A percentile compares a stretch with the other conserved stretches of the same genome.
These are phyloP conservation scores for Benthosema pterotum DNA, from an alignment of 2,797 vertebrate genomes.

Conservation along the genomic window DNA sequence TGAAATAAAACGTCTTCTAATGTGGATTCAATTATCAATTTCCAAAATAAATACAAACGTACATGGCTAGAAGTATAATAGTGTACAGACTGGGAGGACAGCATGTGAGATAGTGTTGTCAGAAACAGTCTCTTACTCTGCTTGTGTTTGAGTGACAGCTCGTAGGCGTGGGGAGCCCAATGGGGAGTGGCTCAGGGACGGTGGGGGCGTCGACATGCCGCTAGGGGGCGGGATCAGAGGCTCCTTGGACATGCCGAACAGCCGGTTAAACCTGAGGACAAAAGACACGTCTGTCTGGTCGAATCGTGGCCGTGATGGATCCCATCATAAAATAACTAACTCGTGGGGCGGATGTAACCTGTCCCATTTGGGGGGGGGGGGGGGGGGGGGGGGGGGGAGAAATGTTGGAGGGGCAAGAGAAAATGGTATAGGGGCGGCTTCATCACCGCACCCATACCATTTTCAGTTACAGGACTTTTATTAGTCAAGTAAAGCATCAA, in stretches of 20 bases:
- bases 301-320: not conserved
- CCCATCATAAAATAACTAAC: too few species aligned
- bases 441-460: too few species aligned
- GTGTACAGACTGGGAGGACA: not conserved
- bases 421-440: too few species aligned
- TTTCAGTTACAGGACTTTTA: too few species aligned
- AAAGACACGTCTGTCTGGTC: conserved; percentile 9
- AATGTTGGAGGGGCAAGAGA: too few species aligned
- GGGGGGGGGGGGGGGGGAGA: too few species aligned
- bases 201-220: conserved; percentile 32
- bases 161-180: conserved; percentile 54
- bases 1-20: too few species aligned
- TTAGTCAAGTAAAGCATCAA: too few species aligned
- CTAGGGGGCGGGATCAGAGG: conserved; percentile 64
- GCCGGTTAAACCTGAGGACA: conserved; percentile 77
- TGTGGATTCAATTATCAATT: too few species aligned
- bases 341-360: too few species aligned
- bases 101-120: not conserved
- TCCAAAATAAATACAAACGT: too few species aligned
- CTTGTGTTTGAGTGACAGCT: conserved; percentile 53
- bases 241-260: conserved; percentile 76
- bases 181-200: conserved; percentile 47
- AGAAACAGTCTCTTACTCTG: conserved; percentile 68
- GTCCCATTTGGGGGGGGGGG: too few species aligned
- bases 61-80: not conserved